Percentiles rank a stretch among this genome's conserved stretches.
Evolutionary conservation across 2,888 invertebrate species (phyloP).

Genomic region (Rhogogaster chlorosoma): DNA sequence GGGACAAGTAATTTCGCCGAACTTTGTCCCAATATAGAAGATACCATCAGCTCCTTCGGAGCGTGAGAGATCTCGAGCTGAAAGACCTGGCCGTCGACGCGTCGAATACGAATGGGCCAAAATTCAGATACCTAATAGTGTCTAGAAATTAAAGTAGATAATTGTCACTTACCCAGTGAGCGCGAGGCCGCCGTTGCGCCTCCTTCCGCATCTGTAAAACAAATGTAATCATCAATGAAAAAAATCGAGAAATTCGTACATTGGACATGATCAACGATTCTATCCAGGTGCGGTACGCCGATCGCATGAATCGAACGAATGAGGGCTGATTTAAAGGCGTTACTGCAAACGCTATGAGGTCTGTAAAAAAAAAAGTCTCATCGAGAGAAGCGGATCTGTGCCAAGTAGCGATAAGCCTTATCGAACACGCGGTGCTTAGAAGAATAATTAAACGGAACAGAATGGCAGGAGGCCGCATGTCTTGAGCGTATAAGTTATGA

Average conservation of each 20-base stretch:
- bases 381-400: neutral
- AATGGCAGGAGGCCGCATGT: constrained; percentile 6
- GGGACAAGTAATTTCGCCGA: neutral
- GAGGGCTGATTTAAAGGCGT: neutral
- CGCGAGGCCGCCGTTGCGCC: constrained; percentile 65
- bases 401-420: constrained; percentile 31
- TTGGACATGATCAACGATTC: neutral
- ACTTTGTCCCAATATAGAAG: constrained; percentile 28
- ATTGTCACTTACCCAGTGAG: constrained; percentile 69
- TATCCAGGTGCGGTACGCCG: neutral
- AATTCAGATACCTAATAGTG: neutral
- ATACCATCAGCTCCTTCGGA: neutral
- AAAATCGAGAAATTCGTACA: neutral
- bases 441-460: neutral
- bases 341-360: neutral
- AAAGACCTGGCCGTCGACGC: neutral
- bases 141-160: constrained; percentile 53
- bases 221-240: neutral
- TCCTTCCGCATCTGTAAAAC: constrained; percentile 66
- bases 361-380: neutral
- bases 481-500: neutral
- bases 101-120: constrained; percentile 41
- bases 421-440: neutral
- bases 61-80: neutral
- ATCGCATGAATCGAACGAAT: neutral